Conservation (phyloP, 2,797 vertebrate species). For the Chelon auratus region DNA sequence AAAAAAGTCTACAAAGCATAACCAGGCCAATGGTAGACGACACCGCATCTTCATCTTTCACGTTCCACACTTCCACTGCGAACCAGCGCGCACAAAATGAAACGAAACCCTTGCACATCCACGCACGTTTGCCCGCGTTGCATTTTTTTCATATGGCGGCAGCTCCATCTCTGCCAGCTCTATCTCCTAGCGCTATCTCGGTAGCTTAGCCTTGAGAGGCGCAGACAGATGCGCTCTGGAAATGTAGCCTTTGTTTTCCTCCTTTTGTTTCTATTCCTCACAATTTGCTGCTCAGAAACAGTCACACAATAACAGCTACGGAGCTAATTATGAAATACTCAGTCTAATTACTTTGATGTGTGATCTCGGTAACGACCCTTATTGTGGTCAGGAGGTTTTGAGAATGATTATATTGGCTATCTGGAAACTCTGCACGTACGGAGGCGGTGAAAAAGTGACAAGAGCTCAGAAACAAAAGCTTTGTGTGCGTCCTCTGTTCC, state of each 20-base stretch:
- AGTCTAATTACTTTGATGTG: conserved; percentile 85
- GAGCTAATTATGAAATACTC: conserved; percentile 84
- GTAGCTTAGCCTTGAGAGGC: conserved; percentile 75
- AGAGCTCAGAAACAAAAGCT: conserved; percentile 24
- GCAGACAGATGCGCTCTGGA: conserved; percentile 72
- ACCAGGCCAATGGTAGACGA: conserved; percentile 73
- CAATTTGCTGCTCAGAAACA: conserved; percentile 70
- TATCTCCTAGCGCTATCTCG: conserved; percentile 75
- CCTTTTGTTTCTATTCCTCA: conserved; percentile 65
- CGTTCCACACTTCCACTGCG: conserved; percentile 58
- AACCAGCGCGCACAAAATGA: conserved; percentile 38
- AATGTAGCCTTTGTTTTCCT: conserved; percentile 71
- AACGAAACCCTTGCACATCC: conserved; percentile 4
- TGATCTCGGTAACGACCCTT: conserved; percentile 75
- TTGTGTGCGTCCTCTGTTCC: conserved; percentile 25
- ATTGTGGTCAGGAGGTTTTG: conserved; percentile 67
- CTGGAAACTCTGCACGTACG: conserved; percentile 36
- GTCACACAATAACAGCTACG: conserved; percentile 74
- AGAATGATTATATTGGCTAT: conserved; percentile 69
- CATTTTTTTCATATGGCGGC: conserved; percentile 60
- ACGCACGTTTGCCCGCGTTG: conserved; percentile 47
- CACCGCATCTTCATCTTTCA: conserved; percentile 58
- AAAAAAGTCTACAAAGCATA: conserved; percentile 69
- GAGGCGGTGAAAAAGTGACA: conserved; percentile 45
- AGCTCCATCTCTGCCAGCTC: conserved; percentile 69